Evolutionary conservation across 2,797 vertebrate genomes (phyloP).

Genomic region (Ciconia nigra): DNA sequence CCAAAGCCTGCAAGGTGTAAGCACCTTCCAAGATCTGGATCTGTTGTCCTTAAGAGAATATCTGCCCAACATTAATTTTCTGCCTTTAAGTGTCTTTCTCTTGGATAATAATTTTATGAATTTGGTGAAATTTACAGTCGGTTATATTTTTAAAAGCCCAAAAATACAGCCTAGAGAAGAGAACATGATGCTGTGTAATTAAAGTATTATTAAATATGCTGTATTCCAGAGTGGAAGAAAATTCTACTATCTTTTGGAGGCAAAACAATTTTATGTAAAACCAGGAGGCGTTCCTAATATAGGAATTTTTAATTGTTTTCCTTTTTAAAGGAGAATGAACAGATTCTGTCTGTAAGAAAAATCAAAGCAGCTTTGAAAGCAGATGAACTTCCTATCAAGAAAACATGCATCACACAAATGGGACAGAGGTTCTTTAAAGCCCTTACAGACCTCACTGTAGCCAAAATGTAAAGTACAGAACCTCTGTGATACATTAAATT

Average conservation of each 20-base stretch:
- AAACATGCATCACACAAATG: not conserved
- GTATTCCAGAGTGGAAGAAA: constrained; percentile 51
- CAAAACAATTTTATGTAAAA: constrained; percentile 38
- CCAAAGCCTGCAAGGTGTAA: constrained; percentile 20
- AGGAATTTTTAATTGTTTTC: constrained; percentile 41
- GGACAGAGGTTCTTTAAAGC: constrained; percentile 57
- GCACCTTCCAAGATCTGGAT: constrained; percentile 48
- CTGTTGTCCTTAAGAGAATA: constrained; percentile 20
- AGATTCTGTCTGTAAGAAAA: constrained; percentile 55
- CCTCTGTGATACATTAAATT: constrained; percentile 64
- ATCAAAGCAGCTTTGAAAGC: constrained; percentile 51
- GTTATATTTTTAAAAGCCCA: constrained; percentile 54
- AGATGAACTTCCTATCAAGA: constrained; percentile 27
- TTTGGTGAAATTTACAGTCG: constrained; percentile 16
- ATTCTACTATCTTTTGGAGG: constrained; percentile 31
- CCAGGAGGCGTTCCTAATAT: constrained; percentile 11
- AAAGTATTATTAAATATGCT: constrained; percentile 50
- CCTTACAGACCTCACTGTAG: constrained; percentile 47
- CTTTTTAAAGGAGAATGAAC: constrained; percentile 38
- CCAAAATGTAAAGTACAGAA: constrained; percentile 54
- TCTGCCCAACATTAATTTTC: constrained; percentile 8
- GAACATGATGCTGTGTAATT: constrained; percentile 27
- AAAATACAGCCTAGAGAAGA: constrained; percentile 46
- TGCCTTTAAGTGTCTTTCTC: constrained; percentile 48
- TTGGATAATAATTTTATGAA: constrained; percentile 30